These are phyloP conservation scores for Habrosyne pyritoides DNA, from an alignment of 2,888 invertebrate species.

Conservation along the genomic window DNA sequence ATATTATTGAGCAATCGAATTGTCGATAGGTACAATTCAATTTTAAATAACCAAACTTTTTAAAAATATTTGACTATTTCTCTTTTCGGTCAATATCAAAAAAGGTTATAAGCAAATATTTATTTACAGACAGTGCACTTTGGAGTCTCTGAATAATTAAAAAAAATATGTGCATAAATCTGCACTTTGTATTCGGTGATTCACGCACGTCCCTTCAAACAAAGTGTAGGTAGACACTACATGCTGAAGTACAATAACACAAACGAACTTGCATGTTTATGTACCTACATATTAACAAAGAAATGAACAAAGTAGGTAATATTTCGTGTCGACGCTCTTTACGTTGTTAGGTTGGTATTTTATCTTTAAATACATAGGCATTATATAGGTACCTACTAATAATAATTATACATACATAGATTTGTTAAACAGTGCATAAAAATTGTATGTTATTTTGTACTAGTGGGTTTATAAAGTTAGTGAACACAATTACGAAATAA, in stretches of 20 bases:
- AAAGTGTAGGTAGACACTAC: slow-evolving; percentile 33
- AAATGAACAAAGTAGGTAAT: slow-evolving; percentile 35
- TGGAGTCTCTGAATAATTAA: neutral
- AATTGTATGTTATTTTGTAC: neutral
- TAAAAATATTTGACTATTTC: no score
- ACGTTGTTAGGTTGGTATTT: slow-evolving; percentile 29
- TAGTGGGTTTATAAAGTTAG: neutral
- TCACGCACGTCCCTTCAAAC: slow-evolving; percentile 30
- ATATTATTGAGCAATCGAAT: neutral
- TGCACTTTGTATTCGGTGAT: slow-evolving; percentile 16
- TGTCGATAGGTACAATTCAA: no score
- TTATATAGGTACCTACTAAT: neutral
- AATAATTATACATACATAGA: neutral
- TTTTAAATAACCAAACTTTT: no score
- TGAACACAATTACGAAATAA: no score
- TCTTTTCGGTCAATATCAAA: neutral
- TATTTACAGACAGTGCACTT: neutral
- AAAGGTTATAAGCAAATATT: no score
- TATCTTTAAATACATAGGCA: neutral
- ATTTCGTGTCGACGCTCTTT: slow-evolving; percentile 34
- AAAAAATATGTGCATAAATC: neutral
- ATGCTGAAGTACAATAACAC: slow-evolving; percentile 32
- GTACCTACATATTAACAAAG: slow-evolving; percentile 33
- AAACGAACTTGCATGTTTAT: slow-evolving; percentile 22
- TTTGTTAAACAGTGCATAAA: neutral